Evolutionary conservation across 1,140 invertebrate species (phyloP), one percentile per base, ranked within the genome.

Genomic region (Helicoverpa armigera): DNA sequence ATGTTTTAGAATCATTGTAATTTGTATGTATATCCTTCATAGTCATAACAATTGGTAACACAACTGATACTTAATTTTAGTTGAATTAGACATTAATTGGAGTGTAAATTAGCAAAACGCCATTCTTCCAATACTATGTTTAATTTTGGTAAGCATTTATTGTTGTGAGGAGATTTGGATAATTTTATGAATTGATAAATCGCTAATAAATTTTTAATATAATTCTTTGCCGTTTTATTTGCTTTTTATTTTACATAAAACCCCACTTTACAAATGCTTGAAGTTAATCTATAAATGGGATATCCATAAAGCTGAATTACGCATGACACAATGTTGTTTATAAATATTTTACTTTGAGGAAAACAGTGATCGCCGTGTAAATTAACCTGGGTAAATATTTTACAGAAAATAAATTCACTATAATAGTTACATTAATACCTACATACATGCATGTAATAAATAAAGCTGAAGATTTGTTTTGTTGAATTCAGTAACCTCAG

Each of bases 201-300:
- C 75, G 50, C 50, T 78, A 78, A 78, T 79, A 70, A 79, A 79
- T 79, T 79, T 79, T 79, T 79, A 79, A 70, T 70, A 79, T 58
- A 70, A 72, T 54, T 53, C 4, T 54, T 29, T 14, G 14, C 2
- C 53, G 7, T 53, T 14, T 48, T 12, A 18, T 67, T 67, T 67
- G 2, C 9, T 12, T 43, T 9, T 14, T 16, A n/a, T 14, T 5
- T 43, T 65, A 10, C 7, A 14, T 65, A 65, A 65, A 63, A 35
- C 31, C 60, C 60, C 31, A 14, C 31, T 14, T n/a, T 63, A n/a
- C 13, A 35, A 14, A n/a, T 31, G 0, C 29, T 3, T 16, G 35
- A 43, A 43, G 35, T 43, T 7, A 9, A 43, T 43, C 5, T 43
- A 43, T 43, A 43, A 16, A 48, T 65, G 56, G 56, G 16, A 56